Base-by-base conservation (phyloP, 2,797 vertebrate genomes). In the Neopelma chrysocephalum region DNA sequence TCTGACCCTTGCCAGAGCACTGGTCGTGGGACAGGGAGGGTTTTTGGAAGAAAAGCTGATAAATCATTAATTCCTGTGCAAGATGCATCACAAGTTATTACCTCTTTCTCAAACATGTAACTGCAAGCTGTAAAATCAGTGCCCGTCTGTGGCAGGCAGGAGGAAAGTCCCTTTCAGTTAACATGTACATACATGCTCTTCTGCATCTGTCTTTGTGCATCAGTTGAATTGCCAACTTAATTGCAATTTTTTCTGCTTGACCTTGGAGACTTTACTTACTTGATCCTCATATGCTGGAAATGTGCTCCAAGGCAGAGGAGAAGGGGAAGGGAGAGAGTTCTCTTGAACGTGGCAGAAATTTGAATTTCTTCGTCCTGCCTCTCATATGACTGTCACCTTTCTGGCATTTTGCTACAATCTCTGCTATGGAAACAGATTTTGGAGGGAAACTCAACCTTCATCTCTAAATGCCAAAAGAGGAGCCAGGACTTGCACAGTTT, bases 151-250 rank as follows among this genome's bases (percentile, higher is more conserved):
- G 58, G 61, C 54, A n/a, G 17, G 42, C n/a, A 40, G 66, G 42
- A 79, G n/a, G 43, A 60, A 71, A 69, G 34, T 87, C 54, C 22
- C 58, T 69, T 69, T 80, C 2, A 1, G n/a, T 76, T 57, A 53
- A 53, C 15, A 8, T 3, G 5, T 48, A 32, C 1, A 1, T 42
- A 38, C 0, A 0, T 66, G 66, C 31, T 69, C 27, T 78, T 68
- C 58, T 60, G 54, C 23, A n/a, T 71, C 36, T 89, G 31, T 47
- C 69, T 76, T 72, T 84, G 43, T 1, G 1, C 40, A 77, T 72
- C 51, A 34, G 43, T n/a, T 64, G 58, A 80, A 57, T 62, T 57
- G 43, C 50, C 54, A 69, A 7, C 27, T 9, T 56, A 43, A 64
- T 71, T 57, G 38, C 43, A 45, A 3, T 40, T 84, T 95, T 89